Conservation (phyloP, 2,113 vertebrate species). For the Peromyscus leucopus region DNA sequence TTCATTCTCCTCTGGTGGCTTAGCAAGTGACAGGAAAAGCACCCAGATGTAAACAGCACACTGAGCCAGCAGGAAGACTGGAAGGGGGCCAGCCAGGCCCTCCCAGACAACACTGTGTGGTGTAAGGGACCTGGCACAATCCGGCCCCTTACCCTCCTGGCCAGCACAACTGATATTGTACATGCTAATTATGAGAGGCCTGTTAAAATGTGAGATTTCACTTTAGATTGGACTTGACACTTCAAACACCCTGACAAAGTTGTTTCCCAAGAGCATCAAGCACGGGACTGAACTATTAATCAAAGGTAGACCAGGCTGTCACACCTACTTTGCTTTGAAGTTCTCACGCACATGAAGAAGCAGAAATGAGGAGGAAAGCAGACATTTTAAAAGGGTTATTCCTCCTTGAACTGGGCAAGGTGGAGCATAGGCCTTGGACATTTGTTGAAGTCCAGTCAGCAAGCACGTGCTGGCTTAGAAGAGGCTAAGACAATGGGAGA, state of each 20-base stretch:
- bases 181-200: not conserved
- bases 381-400: not conserved
- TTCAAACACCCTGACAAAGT: not conserved
- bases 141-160: not conserved
- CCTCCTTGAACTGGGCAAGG: not conserved
- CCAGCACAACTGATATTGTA: not conserved
- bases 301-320: not conserved
- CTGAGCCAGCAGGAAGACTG: not conserved
- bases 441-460: accelerated
- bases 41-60: constrained; percentile 7
- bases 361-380: not conserved
- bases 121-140: not conserved
- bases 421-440: not conserved
- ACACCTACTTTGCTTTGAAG: not conserved
- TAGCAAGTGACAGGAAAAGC: constrained; percentile 61
- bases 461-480: not conserved
- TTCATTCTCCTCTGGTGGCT: constrained; percentile 62
- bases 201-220: not conserved
- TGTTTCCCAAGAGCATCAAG: not conserved
- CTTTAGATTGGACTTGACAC: not conserved
- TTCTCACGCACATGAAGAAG: not conserved
- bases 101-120: not conserved
- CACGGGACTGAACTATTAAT: not conserved
- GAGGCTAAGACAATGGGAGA: not conserved
- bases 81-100: not conserved